phyloP scores from a whole-genome alignment of 1,140 invertebrate genomes.

The Phymastichus coffea region DNA sequence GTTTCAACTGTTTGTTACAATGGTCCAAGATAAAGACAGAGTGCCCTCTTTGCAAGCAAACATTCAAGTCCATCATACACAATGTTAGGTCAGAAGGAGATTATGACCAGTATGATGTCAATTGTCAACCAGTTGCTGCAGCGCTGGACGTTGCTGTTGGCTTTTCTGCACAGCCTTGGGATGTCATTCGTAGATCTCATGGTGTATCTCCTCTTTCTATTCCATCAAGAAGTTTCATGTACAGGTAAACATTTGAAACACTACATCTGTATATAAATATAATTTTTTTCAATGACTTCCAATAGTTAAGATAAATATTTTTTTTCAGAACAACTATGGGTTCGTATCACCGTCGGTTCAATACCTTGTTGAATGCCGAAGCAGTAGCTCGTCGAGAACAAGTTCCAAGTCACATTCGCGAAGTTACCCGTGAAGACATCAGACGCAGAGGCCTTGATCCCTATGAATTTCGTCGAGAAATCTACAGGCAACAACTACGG shows the following conservation, averaged over 20 bases:
- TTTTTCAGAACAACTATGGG: slow-evolving; percentile 44
- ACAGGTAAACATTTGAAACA: slow-evolving; percentile 33
- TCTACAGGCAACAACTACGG: slow-evolving; percentile 79
- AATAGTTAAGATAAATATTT: not conserved
- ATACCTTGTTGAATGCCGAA: slow-evolving; percentile 36
- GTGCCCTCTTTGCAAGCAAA: slow-evolving; percentile 91
- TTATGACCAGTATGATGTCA: slow-evolving; percentile 82
- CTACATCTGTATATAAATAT: not conserved
- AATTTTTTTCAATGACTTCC: not conserved
- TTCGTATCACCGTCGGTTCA: slow-evolving; percentile 33
- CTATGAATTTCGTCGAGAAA: slow-evolving; percentile 62
- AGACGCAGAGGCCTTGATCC: slow-evolving; percentile 39
- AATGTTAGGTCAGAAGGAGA: slow-evolving; percentile 85
- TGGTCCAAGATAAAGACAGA: slow-evolving; percentile 96
- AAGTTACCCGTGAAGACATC: slow-evolving; percentile 34
- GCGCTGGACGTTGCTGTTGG: slow-evolving; percentile 29
- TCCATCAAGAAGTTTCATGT: slow-evolving; percentile 15
- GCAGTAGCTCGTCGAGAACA: slow-evolving; percentile 41
- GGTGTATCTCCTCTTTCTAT: not conserved
- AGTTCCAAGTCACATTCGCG: slow-evolving; percentile 33
- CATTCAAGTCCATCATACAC: slow-evolving; percentile 88
- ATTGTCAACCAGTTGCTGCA: slow-evolving; percentile 26
- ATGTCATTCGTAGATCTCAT: too few relatives aligned
- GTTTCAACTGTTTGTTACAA: slow-evolving; percentile 86
- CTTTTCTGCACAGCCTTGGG: too few relatives aligned